Conservation (phyloP, 2,797 vertebrate genomes). For the Girardinus metallicus region DNA sequence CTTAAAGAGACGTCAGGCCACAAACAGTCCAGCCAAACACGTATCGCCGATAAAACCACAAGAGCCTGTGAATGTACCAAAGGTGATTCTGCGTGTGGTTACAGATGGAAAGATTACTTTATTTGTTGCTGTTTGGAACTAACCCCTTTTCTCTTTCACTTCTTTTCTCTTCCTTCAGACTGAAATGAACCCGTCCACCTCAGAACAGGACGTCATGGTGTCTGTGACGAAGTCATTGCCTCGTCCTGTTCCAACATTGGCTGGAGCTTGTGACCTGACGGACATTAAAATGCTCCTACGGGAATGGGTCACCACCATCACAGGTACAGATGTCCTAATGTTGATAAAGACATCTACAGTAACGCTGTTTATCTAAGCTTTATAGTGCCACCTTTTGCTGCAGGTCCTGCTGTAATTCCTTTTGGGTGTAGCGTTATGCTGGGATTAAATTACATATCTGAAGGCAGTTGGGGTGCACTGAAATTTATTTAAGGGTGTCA, state of each 20-base stretch:
- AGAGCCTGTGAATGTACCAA: slow-evolving; percentile 68
- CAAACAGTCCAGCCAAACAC: slow-evolving; percentile 85
- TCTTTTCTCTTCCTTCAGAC: slow-evolving; percentile 66
- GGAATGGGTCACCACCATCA: slow-evolving; percentile 97
- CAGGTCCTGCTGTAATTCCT: too few relatives aligned
- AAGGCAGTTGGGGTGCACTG: not conserved
- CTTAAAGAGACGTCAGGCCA: slow-evolving; percentile 81
- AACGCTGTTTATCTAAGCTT: not conserved
- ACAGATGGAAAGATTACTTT: not conserved
- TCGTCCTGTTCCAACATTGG: slow-evolving; percentile 87
- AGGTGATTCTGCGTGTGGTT: slow-evolving; percentile 74
- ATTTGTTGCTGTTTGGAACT: not conserved
- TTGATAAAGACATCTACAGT: not conserved
- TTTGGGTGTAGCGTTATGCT: not conserved
- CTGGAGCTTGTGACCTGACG: slow-evolving; percentile 90
- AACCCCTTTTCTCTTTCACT: not conserved
- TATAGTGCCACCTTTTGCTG: not conserved
- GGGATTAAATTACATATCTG: not conserved
- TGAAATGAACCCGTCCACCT: slow-evolving; percentile 81
- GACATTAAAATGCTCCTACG: slow-evolving; percentile 91
- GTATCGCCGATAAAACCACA: slow-evolving; percentile 81
- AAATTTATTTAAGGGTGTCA: not conserved
- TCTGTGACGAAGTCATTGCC: slow-evolving; percentile 53
- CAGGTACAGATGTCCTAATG: slow-evolving; percentile 50
- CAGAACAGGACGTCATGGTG: slow-evolving; percentile 63